A percentile compares a stretch with the other conserved stretches of the same genome.
phyloP scores from a whole-genome alignment of 1,140 invertebrate species.

The Hermetia illucens region DNA sequence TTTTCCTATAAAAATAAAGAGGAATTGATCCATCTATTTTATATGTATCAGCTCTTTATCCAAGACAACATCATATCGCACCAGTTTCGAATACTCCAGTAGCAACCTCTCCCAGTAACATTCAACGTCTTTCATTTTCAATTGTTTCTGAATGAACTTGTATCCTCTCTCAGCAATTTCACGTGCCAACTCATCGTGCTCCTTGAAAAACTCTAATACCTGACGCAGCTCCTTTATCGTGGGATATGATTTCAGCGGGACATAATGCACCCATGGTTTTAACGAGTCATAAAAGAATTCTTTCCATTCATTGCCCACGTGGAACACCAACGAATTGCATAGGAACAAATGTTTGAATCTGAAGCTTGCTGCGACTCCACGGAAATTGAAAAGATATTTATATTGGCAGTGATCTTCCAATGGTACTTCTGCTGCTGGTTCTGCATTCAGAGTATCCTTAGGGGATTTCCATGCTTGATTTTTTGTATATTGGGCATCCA shows the following conservation, averaged over 20 bases:
- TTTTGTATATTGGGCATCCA: conserved; percentile 91
- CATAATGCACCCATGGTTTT: conserved; percentile 92
- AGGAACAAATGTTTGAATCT: conserved; percentile 92
- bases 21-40: conserved; percentile 10
- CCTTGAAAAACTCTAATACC: conserved; percentile 61
- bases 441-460: conserved; percentile 69
- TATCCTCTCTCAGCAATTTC: conserved; percentile 72
- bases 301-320: conserved; percentile 87
- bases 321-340: conserved; percentile 88
- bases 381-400: conserved; percentile 92
- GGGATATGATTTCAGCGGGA: conserved; percentile 66
- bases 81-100: conserved; percentile 57
- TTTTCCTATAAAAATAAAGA: too few species aligned
- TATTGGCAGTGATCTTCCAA: conserved; percentile 88
- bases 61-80: conserved; percentile 50
- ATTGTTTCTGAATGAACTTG: conserved; percentile 69
- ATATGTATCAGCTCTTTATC: conserved; percentile 41
- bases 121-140: conserved; percentile 66
- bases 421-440: conserved; percentile 73
- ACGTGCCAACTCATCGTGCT: conserved; percentile 58
- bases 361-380: conserved; percentile 94
- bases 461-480: conserved; percentile 97
- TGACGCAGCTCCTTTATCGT: conserved; percentile 49
- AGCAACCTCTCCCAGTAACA: conserved; percentile 83
- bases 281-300: conserved; percentile 91